phyloP scores from a whole-genome alignment of 2,888 invertebrate genomes.

The Uropetala carovei region DNA sequence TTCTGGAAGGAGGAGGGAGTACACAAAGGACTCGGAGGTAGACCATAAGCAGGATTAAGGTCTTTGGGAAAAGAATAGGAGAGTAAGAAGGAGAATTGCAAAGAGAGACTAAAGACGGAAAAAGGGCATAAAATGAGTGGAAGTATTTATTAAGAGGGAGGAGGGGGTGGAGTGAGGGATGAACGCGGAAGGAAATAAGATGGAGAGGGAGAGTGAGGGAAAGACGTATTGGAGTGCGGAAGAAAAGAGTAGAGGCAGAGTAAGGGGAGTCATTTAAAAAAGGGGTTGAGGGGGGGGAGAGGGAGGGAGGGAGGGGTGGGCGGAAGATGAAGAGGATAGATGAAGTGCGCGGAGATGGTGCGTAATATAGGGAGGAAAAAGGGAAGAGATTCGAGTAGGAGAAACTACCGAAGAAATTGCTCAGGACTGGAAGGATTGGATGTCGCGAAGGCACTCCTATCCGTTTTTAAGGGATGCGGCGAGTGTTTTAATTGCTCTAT shows the following conservation, averaged over 20 bases:
- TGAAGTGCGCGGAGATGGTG: background rate
- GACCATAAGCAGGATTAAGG: slow-evolving; percentile 15
- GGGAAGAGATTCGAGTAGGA: background rate
- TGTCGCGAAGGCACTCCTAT: background rate
- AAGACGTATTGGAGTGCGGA: background rate
- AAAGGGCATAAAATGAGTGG: slow-evolving; percentile 20
- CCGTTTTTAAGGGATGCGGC: background rate
- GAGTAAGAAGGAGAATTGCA: slow-evolving; percentile 6
- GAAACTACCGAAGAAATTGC: background rate
- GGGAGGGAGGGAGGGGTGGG: background rate
- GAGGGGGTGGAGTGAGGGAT: background rate
- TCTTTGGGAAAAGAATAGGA: slow-evolving; percentile 39
- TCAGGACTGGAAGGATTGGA: too few species aligned
- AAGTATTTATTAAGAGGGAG: slow-evolving; percentile 32
- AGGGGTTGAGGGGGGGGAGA: background rate
- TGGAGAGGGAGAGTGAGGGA: background rate
- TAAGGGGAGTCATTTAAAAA: background rate
- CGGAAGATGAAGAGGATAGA: background rate
- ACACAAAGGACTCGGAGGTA: slow-evolving; percentile 39
- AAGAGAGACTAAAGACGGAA: slow-evolving; percentile 22
- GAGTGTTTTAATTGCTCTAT: background rate
- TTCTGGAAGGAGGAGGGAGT: slow-evolving; percentile 3
- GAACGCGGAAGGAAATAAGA: background rate
- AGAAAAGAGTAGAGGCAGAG: background rate
- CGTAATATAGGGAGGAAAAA: background rate